These are phyloP conservation scores for Drosophila orena DNA, from an alignment of 1,140 invertebrate species.

Conservation along the genomic window DNA sequence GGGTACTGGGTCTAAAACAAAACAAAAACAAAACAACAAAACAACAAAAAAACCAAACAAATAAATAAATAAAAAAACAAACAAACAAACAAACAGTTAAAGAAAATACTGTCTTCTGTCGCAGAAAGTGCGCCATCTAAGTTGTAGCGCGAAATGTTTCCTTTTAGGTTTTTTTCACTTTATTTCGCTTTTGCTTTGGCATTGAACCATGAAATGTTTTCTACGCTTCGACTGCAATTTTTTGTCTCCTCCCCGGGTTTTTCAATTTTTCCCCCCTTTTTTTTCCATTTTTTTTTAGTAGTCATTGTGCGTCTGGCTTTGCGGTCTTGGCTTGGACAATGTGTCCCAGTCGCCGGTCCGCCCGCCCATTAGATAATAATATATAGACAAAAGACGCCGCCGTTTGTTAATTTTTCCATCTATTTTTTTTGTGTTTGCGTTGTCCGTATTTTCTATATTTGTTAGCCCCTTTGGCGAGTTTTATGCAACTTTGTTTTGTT, in stretches of 20 bases:
- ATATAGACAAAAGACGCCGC: slow-evolving; percentile 38
- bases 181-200: slow-evolving; percentile 45
- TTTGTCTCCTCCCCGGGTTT: slow-evolving; percentile 16
- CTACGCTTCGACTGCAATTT: slow-evolving; percentile 33
- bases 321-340: slow-evolving; percentile 45
- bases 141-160: slow-evolving; percentile 58
- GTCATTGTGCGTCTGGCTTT: slow-evolving; percentile 51
- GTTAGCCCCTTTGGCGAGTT: neutral
- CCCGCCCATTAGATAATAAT: slow-evolving; percentile 62
- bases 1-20: slow-evolving; percentile 29
- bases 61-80: neutral
- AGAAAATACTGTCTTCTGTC: slow-evolving; percentile 14
- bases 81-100: neutral
- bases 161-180: slow-evolving; percentile 40
- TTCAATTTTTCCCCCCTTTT: neutral
- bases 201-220: slow-evolving; percentile 75
- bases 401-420: slow-evolving; percentile 1
- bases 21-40: slow-evolving; percentile 1
- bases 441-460: slow-evolving; percentile 9
- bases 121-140: slow-evolving; percentile 15
- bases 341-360: slow-evolving; percentile 24
- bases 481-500: slow-evolving; percentile 57
- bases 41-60: slow-evolving; percentile 8
- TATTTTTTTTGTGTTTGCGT: neutral
- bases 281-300: slow-evolving; percentile 26